Evolutionary conservation across 2,797 vertebrate genomes (phyloP).

Genomic region (Garrulus glandarius): DNA sequence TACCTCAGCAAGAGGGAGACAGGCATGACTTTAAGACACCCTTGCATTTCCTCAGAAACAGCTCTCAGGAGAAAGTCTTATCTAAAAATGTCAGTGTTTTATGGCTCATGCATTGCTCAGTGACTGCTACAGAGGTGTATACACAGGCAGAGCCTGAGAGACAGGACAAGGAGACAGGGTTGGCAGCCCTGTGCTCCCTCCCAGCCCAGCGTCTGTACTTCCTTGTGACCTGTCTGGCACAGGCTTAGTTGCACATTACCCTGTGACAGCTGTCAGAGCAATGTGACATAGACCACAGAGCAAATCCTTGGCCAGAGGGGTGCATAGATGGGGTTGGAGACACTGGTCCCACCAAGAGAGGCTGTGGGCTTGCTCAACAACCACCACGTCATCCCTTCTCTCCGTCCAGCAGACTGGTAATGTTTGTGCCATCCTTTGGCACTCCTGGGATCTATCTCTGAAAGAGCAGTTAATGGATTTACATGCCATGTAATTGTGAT

Average conservation of each 20-base stretch:
- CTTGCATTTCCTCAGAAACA: neutral
- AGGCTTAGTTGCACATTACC: neutral
- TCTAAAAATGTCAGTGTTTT: neutral
- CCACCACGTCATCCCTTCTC: neutral
- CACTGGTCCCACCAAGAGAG: neutral
- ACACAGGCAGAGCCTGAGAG: neutral
- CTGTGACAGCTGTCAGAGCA: neutral
- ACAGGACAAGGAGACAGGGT: neutral
- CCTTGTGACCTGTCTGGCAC: neutral
- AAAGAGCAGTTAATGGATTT: neutral
- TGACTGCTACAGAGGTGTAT: neutral
- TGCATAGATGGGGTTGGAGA: neutral
- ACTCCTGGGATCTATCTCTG: neutral
- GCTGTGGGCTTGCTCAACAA: rapidly evolving
- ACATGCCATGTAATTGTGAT: neutral
- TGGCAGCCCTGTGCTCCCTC: neutral
- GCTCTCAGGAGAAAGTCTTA: neutral
- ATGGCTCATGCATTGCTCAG: neutral
- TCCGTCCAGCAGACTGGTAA: neutral
- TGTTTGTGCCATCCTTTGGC: neutral
- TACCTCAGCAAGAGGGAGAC: neutral
- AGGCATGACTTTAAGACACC: neutral
- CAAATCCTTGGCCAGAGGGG: neutral
- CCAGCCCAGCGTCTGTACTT: neutral
- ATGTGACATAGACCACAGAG: neutral